Evolutionary conservation across 2,888 invertebrate species (phyloP).

Genomic region (Eutolmus rufibarbis): DNA sequence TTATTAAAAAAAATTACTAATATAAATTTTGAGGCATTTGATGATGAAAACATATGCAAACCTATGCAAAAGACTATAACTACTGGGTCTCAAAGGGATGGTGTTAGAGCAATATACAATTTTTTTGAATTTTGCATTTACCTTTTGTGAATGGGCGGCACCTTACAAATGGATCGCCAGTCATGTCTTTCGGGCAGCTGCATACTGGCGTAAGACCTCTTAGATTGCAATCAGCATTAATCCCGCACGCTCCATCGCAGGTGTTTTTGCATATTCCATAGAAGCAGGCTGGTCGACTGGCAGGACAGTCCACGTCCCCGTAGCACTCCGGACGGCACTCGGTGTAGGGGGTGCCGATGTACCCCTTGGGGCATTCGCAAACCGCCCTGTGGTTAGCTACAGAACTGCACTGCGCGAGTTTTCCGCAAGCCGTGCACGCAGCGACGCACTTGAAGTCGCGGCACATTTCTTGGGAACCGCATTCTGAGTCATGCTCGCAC

Average conservation of each 20-base stretch:
- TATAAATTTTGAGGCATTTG: too few species aligned
- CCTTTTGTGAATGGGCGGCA: constrained; percentile 83
- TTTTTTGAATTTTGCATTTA: constrained; percentile 64
- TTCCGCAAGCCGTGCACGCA: constrained; percentile 80
- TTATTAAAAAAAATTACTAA: too few species aligned
- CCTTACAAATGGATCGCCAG: constrained; percentile 82
- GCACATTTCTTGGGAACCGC: constrained; percentile 74
- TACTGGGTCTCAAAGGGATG: too few species aligned
- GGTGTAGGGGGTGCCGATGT: constrained; percentile 78
- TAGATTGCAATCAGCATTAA: constrained; percentile 80
- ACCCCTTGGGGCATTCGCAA: constrained; percentile 83
- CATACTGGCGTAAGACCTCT: constrained; percentile 83
- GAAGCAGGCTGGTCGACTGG: constrained; percentile 78
- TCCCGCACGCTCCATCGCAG: constrained; percentile 81
- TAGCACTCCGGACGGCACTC: constrained; percentile 84
- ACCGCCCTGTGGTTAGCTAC: constrained; percentile 77
- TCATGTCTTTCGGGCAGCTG: constrained; percentile 86
- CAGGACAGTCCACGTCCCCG: constrained; percentile 79
- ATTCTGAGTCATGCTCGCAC: constrained; percentile 80
- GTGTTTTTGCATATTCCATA: constrained; percentile 85
- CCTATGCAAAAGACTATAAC: too few species aligned
- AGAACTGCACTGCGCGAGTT: constrained; percentile 78
- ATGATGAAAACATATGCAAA: too few species aligned
- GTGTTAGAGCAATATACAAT: too few species aligned
- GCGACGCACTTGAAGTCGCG: constrained; percentile 77